Base-by-base conservation (phyloP, 2,888 invertebrate species). In the Hyposoter dolosus region DNA sequence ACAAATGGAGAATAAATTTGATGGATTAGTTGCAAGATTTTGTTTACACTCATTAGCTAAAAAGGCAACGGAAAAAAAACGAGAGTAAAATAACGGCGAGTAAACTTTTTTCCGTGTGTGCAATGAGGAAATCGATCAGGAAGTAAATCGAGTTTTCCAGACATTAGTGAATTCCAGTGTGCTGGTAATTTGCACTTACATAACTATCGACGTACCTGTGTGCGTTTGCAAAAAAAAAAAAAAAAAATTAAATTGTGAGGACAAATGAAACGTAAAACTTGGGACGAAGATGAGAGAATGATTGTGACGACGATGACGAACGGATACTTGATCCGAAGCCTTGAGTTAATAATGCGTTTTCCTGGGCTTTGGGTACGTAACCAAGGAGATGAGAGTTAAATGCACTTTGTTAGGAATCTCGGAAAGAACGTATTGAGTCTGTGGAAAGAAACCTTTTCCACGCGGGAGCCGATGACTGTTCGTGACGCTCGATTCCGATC, bases 261-360 rank as follows among this genome's bases (percentile, higher is more conserved):
- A 53, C 28, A 45, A 75, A 50, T 66, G 19, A 35, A 35, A 60
- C 60, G 74, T 68, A 65, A 84, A 84, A 56, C 82, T 82, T 81
- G 47, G 71, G 76, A n/a, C 47, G 76, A 72, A 43, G n/a, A 17
- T n/a, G 17, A 43, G 69, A 71, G 71, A 47, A 75, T 50, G 79
- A 75, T 60, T 69, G 45, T 69, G 50, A n/a, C 17, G 56, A 47
- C 40, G 69, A 82, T 82, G 72, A 75, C 68, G 78, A 60, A 79
- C 79, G 82, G 78, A 82, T 79, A 69, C 45, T 28, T 53, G 28
- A 69, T 40, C 5, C n/a, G 66, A 69, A 82, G 65, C 85, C 85
- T 85, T 85, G 85, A 74, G 80, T 85, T 66, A 83, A 83, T 85
- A 72, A 66, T 10, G 50, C 50, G 56, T n/a, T 63, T 43, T 40